Base-by-base conservation (phyloP, 2,888 invertebrate genomes). In the Rhopalosiphum nymphaeae region DNA sequence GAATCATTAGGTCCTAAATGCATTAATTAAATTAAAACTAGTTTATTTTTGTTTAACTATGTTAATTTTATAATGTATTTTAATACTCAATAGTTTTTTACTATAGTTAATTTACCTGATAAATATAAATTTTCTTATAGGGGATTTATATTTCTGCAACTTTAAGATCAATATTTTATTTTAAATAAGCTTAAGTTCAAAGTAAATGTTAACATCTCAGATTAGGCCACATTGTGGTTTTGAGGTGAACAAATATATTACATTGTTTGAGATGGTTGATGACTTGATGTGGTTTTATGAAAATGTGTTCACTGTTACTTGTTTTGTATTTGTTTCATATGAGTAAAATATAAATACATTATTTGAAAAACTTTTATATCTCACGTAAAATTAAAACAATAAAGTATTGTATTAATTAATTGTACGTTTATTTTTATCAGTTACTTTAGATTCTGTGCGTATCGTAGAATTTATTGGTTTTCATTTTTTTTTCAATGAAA, bases 401-500 rank as follows among this genome's bases (percentile, higher is more conserved):
- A n/a, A 85, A 49, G 44, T 21, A 78, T 36, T 78, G 21, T 78
- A 42, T 78, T 42, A 78, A 78, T 86, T 46, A 49, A 53, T 53
- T 87, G 10, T 21, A 36, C n/a, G n/a, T n/a, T 49, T 10, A 87
- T 49, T 49, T 21, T 87, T 87, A 49, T 78, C n/a, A 49, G n/a
- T n/a, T 49, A 53, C 49, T n/a, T 56, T 85, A 85, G 85, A 44
- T 44, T 85, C 29, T 85, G 44, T 26, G 13, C 13, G 11, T 26
- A 85, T 26, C 1, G 26, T 26, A 11, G 85, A 44, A 44, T 85
- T 11, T 44, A 85, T 85, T 85, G 13, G 29, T 36, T 85, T 7
- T 85, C 13, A 44, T 85, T 85, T 85, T 85, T 85, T 85, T 78
- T 85, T 44, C 44, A 78, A 87, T 87, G n/a, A 36, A 46, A 21